Conservation (phyloP, 2,888 invertebrate species). For the Vanessa cardui region DNA sequence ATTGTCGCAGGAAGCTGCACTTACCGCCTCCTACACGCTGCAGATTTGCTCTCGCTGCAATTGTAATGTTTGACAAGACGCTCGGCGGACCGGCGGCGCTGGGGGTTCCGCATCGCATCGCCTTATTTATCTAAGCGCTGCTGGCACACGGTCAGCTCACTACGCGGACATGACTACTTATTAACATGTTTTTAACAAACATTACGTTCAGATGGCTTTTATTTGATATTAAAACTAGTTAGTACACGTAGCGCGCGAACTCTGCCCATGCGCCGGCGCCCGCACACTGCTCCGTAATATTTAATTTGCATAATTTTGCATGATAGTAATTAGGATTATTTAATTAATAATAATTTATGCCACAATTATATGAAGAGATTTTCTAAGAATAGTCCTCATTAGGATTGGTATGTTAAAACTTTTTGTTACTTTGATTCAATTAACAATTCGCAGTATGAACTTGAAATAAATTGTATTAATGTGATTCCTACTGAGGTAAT, state of each 20-base stretch:
- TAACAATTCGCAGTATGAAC: neutral
- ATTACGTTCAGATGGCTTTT: too few species aligned
- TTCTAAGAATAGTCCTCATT: constrained; percentile 10
- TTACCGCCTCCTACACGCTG: constrained; percentile 31
- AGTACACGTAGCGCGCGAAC: too few species aligned
- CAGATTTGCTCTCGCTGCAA: constrained; percentile 25
- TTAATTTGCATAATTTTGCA: constrained; percentile 6
- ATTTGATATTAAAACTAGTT: too few species aligned
- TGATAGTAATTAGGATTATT: constrained; percentile 1
- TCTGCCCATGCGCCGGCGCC: neutral
- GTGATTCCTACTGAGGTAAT: neutral
- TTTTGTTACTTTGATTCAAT: constrained; percentile 12
- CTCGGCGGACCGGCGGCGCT: neutral
- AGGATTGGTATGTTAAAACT: constrained; percentile 9
- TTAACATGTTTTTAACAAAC: too few species aligned
- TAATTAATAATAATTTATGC: constrained; percentile 12
- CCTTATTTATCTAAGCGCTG: too few species aligned
- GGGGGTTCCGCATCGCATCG: too few species aligned
- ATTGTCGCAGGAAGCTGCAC: constrained; percentile 32
- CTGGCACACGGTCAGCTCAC: too few species aligned
- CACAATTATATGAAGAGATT: constrained; percentile 5
- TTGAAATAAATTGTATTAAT: neutral
- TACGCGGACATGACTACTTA: too few species aligned
- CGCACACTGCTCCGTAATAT: neutral
- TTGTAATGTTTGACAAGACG: constrained; percentile 24